A percentile compares a stretch with the other conserved stretches of the same genome.
phyloP scores from a whole-genome alignment of 2,797 vertebrate species.

The Danio jaintianensis region DNA sequence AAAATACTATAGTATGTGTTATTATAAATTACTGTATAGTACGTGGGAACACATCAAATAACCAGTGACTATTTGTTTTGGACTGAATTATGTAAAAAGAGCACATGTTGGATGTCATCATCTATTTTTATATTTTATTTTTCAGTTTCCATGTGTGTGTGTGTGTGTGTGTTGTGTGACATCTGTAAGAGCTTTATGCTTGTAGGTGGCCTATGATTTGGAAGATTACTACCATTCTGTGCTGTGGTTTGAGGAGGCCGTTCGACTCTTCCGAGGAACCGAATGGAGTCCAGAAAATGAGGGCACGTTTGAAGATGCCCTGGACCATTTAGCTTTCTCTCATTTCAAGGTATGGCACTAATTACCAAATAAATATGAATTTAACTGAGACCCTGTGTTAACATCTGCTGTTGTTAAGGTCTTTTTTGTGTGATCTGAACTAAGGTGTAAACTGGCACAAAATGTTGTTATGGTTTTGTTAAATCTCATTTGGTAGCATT shows the following conservation, averaged over 20 bases:
- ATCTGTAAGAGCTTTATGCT: neutral
- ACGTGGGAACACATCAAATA: neutral
- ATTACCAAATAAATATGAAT: neutral
- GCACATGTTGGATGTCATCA: neutral
- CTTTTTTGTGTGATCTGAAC: neutral
- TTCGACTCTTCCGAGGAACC: conserved; percentile 83
- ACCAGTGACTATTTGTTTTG: neutral
- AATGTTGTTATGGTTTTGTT: too few relatives aligned
- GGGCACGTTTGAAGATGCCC: conserved; percentile 87
- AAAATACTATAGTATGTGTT: too few relatives aligned
- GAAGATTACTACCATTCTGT: conserved; percentile 93
- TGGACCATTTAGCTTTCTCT: conserved; percentile 94
- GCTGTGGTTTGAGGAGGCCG: conserved; percentile 91
- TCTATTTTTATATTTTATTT: neutral
- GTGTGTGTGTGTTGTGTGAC: neutral
- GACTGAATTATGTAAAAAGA: neutral
- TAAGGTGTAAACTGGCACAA: too few relatives aligned
- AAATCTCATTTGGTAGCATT: neutral
- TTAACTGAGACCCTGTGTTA: neutral
- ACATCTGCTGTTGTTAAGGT: neutral
- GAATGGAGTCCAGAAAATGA: conserved; percentile 86
- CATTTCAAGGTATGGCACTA: conserved; percentile 85
- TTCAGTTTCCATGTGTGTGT: neutral
- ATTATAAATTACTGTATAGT: neutral
- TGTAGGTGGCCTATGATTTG: conserved; percentile 90